A percentile compares a stretch with the other conserved stretches of the same genome.
Evolutionary conservation across 2,888 invertebrate genomes (phyloP).

Genomic region (Amblyjoppa proteus): DNA sequence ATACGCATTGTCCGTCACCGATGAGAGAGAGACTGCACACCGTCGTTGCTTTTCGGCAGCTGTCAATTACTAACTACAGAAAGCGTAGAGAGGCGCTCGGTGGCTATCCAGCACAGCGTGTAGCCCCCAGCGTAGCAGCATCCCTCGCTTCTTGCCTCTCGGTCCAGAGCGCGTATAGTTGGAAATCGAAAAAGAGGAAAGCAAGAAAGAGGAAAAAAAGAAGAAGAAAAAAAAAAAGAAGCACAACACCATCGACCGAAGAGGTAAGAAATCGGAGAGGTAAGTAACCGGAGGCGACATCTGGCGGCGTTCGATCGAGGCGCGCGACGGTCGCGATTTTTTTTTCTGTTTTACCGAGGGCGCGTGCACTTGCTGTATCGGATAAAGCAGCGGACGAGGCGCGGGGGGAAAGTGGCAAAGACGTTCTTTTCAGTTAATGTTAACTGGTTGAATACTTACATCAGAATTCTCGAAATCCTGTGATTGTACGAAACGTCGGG

Average conservation of each 20-base stretch:
- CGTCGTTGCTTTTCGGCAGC: conserved; percentile 79
- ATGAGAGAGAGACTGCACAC: conserved; percentile 24
- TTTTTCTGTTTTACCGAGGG: not conserved
- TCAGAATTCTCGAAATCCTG: too few species aligned
- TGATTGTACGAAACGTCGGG: too few species aligned
- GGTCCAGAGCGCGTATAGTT: conserved; percentile 75
- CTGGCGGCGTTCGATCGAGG: conserved; percentile 6
- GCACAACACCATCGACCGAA: conserved; percentile 14
- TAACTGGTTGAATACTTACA: too few species aligned
- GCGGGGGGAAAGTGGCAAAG: too few species aligned
- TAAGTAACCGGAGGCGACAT: conserved; percentile 32
- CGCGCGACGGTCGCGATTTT: not conserved
- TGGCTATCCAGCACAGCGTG: conserved; percentile 52
- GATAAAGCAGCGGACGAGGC: conserved; percentile 21
- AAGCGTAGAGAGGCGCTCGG: conserved; percentile 72
- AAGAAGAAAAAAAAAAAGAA: conserved; percentile 22
- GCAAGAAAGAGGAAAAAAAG: conserved; percentile 18
- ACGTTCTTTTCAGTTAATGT: too few species aligned
- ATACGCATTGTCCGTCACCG: conserved; percentile 64
- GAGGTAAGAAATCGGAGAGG: conserved; percentile 57
- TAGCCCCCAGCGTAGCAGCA: conserved; percentile 72
- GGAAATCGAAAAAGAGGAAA: conserved; percentile 47
- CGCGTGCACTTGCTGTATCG: not conserved
- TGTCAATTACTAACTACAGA: conserved; percentile 81
- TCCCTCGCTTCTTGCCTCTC: conserved; percentile 72